Evolutionary conservation across 2,888 invertebrate genomes (phyloP).

Genomic region (Drosophila neonasuta): DNA sequence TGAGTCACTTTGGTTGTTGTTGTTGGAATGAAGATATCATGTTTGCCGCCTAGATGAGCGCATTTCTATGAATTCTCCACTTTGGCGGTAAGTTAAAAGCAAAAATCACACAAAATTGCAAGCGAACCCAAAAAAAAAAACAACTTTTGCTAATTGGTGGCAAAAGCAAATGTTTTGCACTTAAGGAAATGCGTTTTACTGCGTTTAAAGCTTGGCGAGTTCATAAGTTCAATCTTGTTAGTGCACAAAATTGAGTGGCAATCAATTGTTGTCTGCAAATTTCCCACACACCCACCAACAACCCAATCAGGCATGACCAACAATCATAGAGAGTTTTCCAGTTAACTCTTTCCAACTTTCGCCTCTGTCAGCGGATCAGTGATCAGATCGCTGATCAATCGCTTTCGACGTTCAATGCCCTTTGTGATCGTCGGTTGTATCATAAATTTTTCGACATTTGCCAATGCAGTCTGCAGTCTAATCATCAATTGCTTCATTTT

Average conservation of each 20-base stretch:
- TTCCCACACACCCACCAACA: background rate
- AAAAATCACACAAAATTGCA: background rate
- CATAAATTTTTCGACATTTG: constrained; percentile 31
- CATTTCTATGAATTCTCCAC: constrained; percentile 11
- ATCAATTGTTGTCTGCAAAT: background rate
- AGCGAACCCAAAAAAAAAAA: background rate
- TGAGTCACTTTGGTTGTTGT: constrained; percentile 30
- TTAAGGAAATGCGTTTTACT: constrained; percentile 20
- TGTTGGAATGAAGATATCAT: constrained; percentile 32
- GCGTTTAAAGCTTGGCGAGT: background rate
- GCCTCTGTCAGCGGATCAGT: constrained; percentile 1
- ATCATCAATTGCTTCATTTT: constrained; percentile 55
- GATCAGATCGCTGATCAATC: background rate
- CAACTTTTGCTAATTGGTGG: constrained; percentile 35
- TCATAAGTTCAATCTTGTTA: background rate
- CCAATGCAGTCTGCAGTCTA: constrained; percentile 28
- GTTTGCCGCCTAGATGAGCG: constrained; percentile 23
- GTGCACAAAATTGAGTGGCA: background rate
- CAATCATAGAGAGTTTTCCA: background rate
- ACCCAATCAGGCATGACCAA: background rate
- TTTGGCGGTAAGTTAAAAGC: constrained; percentile 26
- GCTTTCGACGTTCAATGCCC: constrained; percentile 47
- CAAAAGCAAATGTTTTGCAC: constrained; percentile 21
- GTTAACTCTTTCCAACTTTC: background rate
- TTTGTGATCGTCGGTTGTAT: constrained; percentile 31